Percentiles rank a stretch among this genome's conserved stretches.
Conservation (phyloP, 1,140 invertebrate genomes). For the Procambarus clarkii region DNA sequence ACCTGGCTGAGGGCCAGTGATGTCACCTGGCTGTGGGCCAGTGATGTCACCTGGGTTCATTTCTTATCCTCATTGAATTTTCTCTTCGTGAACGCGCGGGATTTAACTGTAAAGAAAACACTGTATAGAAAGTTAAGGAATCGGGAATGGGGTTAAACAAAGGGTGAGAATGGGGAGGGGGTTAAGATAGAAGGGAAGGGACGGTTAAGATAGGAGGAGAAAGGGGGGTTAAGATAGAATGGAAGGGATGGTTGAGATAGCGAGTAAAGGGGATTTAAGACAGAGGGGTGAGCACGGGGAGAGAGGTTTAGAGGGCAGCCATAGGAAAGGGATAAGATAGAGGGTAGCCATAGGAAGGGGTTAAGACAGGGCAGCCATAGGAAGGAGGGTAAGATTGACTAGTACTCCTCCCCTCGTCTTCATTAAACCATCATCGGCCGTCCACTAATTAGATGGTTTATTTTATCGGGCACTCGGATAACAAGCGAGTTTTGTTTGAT, state of each 20-base stretch:
- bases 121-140: too few relatives aligned
- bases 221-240: neutral
- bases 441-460: slow-evolving; percentile 50
- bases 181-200: neutral
- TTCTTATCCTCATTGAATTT: too few relatives aligned
- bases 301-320: too few relatives aligned
- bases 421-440: slow-evolving; percentile 41
- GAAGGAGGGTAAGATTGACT: neutral
- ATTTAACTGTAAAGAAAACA: too few relatives aligned
- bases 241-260: neutral
- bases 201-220: neutral
- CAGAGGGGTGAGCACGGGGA: neutral
- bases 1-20: too few relatives aligned
- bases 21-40: too few relatives aligned
- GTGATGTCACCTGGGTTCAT: too few relatives aligned
- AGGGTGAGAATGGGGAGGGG: too few relatives aligned
- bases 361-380: neutral
- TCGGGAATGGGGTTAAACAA: neutral
- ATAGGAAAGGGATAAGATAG: neutral
- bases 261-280: neutral
- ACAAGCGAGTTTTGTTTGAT: slow-evolving; percentile 29
- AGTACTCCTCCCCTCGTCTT: neutral
- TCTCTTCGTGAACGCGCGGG: too few relatives aligned
- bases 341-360: neutral
- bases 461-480: slow-evolving; percentile 51